A percentile compares a stretch with the other conserved stretches of the same genome.
These are phyloP conservation scores for Poecilobothrus nobilitatus DNA, from an alignment of 2,888 invertebrate species.

Conservation along the genomic window DNA sequence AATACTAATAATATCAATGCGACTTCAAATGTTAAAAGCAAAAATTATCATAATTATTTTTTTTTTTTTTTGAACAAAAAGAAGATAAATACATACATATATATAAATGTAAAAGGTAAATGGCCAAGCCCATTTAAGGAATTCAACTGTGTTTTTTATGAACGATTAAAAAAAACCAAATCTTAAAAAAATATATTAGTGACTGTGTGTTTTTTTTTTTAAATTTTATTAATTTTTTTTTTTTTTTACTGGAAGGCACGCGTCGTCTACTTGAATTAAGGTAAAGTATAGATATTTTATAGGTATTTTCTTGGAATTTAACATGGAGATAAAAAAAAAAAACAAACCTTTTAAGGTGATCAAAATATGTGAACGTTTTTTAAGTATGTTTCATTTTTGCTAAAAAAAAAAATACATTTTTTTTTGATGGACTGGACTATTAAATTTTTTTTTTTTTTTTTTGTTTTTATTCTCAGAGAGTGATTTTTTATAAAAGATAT, in stretches of 20 bases:
- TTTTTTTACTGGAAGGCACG: neutral
- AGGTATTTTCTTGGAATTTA: neutral
- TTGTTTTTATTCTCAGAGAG: too few relatives aligned
- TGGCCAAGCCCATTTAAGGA: constrained; percentile 6
- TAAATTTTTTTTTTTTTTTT: too few relatives aligned
- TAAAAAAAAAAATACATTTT: too few relatives aligned
- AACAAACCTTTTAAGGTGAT: neutral
- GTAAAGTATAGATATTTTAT: neutral
- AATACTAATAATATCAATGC: neutral
- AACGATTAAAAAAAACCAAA: neutral
- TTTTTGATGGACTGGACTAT: too few relatives aligned
- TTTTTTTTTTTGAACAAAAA: neutral
- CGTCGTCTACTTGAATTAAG: constrained; percentile 1
- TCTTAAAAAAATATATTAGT: neutral
- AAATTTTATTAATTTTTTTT: neutral
- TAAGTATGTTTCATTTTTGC: neutral
- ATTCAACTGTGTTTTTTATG: neutral
- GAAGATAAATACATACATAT: neutral
- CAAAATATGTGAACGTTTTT: neutral
- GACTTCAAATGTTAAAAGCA: neutral
- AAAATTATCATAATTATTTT: neutral
- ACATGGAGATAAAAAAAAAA: neutral
- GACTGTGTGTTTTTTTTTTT: neutral
- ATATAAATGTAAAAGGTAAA: constrained; percentile 1
- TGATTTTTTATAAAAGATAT: too few relatives aligned